Evolutionary conservation across 2,797 vertebrate species (phyloP), one percentile per base, ranked within the genome.

Genomic region (Chrosomus eos): DNA sequence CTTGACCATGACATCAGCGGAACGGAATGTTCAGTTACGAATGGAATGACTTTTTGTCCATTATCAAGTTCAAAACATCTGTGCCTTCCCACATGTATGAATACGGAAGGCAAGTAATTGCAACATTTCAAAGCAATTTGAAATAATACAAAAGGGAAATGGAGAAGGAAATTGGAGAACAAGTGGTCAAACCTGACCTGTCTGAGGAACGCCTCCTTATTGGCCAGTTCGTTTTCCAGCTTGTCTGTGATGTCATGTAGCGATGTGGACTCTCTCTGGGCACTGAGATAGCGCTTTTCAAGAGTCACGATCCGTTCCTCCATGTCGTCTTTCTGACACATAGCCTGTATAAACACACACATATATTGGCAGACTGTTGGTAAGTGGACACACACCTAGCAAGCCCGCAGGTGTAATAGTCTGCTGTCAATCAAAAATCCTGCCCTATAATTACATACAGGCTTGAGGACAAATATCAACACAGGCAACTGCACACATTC

Each of bases 311-410:
- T 99, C 75, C 98, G 96, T 90, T 99, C 98, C 94, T 99, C 98
- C 98, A 99, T 99, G 89, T 99, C 98, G 89, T 99, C 98, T 90
- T 99, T 99, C 93, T 99, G 98, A 88, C 98, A 99, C 97, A 99
- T 98, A 84, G 97, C 97, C 98, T 77, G 26, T 16, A 83, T 64
- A 18, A 64, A 83, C 28, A 77, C 66, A 74, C 23, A 81, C 19
- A 80, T 28, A 78, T 11, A 62, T 43, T 75, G 73, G 23, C 16
- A 55, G n/a, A 81, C 14, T 28, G 21, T 14, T 60, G 48, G 48
- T 58, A 55, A 45, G 48, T 19, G 8, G 38, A 78, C 48, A 51
- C 68, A 81, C 36, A 67, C 21, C 81, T 79, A 21, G 21, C 14
- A 14, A 53, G 77, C 36, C 68, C 6, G 23, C 53, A 77, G 76